These are phyloP conservation scores for Sprattus sprattus DNA, from an alignment of 2,113 vertebrate genomes.

Conservation along the genomic window DNA sequence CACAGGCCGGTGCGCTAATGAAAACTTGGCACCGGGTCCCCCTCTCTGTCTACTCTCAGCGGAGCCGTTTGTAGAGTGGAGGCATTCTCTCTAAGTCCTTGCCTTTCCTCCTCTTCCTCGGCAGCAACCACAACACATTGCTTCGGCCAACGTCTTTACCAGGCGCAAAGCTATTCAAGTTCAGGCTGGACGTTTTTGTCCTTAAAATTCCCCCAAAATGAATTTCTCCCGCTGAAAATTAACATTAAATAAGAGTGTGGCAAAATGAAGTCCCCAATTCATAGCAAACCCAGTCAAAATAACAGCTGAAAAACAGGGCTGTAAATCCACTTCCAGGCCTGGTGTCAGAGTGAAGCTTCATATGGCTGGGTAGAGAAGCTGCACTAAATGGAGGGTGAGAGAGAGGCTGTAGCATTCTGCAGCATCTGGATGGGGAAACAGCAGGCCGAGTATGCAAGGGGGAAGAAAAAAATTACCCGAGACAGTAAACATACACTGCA, in stretches of 20 bases:
- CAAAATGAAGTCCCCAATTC: not conserved
- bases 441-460: no score
- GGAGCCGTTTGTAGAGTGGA: conserved; percentile 41
- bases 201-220: conserved; percentile 40
- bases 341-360: not conserved
- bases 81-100: conserved; percentile 44
- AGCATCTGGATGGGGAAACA: conserved; percentile 31
- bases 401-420: not conserved
- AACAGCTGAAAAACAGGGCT: not conserved
- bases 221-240: not conserved
- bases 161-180: conserved; percentile 35
- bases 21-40: conserved; percentile 48
- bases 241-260: not conserved
- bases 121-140: conserved; percentile 50
- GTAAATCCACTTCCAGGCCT: not conserved
- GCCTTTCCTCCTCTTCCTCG: conserved; percentile 37
- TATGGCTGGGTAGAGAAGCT: not conserved
- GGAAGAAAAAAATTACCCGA: conserved; percentile 4
- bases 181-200: conserved; percentile 39
- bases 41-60: conserved; percentile 24
- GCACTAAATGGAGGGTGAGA: no score
- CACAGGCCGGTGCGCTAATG: conserved; percentile 49
- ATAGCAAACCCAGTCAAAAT: not conserved
- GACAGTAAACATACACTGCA: conserved; percentile 33
- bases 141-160: conserved; percentile 40